Evolutionary conservation across 2,113 vertebrate genomes (phyloP), one percentile per base, ranked within the genome.

Genomic region (Castor canadensis): DNA sequence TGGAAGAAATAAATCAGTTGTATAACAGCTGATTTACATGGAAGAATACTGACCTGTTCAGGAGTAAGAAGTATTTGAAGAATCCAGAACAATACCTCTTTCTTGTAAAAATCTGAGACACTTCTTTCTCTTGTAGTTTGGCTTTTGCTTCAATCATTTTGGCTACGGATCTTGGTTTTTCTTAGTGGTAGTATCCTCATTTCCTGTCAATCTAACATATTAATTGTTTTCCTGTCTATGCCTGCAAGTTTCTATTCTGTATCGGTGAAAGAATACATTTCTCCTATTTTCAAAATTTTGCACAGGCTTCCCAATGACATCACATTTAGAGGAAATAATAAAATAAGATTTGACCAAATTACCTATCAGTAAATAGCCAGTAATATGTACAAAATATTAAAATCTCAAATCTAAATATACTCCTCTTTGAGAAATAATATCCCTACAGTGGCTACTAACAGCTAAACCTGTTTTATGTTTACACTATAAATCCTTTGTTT

Each of bases 401-500:
- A 2, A 12, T 73, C 73, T 72, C 54, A 92, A 87, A 91, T 19
- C 19, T 56, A 89, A 82, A 84, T 84, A 32, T 75, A 6, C 32
- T 16, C 35, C 1, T 88, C 45, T 89, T 95, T 3, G 5, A 97
- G 87, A 35, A 77, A 73, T 49, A 95, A 40, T 91, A 11, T 0
- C 26, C 6, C 49, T 89, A 5, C 19, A 66, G 32, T 72, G 9
- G 56, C 40, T 86, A 67, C 58, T 95, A 93, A 91, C 32, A 66
- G 93, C 71, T 82, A 89, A 97, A 83, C 49, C 72, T 91, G 32
- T 96, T 96, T 79, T 82, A 19, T 97, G 96, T 96, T 97, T 96
- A 79, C 86, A 58, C n/a, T 1, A 1, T 83, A 97, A 97, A 97
- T 97, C 72, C 20, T 66, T 97, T 97, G 92, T 96, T 96, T 95